Percentiles rank a stretch among this genome's conserved stretches.
Evolutionary conservation across 1,140 invertebrate species (phyloP).

Genomic region (Mylabris phalerata): DNA sequence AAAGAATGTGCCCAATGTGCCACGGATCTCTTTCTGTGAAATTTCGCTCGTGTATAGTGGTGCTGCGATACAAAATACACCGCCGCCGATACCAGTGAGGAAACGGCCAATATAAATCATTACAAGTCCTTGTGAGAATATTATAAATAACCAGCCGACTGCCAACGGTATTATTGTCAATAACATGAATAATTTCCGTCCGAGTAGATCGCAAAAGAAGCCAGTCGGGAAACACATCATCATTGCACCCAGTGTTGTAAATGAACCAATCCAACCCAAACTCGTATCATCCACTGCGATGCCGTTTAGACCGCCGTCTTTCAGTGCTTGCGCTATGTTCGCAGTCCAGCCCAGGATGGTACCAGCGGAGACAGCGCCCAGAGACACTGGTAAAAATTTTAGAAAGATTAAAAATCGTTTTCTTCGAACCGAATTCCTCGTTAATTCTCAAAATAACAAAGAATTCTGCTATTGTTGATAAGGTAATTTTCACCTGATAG

Average conservation of each 20-base stretch:
- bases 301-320: slow-evolving; percentile 32
- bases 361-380: slow-evolving; percentile 55
- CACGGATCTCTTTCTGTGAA: slow-evolving; percentile 58
- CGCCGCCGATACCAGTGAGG: slow-evolving; percentile 57
- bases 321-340: slow-evolving; percentile 46
- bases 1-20: slow-evolving; percentile 61
- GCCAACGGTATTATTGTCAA: slow-evolving; percentile 57
- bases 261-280: slow-evolving; percentile 43
- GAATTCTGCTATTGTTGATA: too few species aligned
- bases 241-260: slow-evolving; percentile 55
- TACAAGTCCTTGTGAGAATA: slow-evolving; percentile 50
- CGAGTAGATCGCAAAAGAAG: slow-evolving; percentile 57
- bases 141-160: slow-evolving; percentile 60
- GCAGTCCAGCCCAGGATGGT: slow-evolving; percentile 58
- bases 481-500: slow-evolving; percentile 44
- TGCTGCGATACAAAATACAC: slow-evolving; percentile 55
- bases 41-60: slow-evolving; percentile 71
- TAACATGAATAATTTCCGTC: slow-evolving; percentile 61
- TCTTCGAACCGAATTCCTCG: too few species aligned
- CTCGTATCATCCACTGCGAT: slow-evolving; percentile 25
- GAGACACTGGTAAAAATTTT: slow-evolving; percentile 42
- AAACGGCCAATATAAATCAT: slow-evolving; percentile 63
- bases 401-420: not conserved
- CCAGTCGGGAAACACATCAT: slow-evolving; percentile 54
- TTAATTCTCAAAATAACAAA: too few species aligned